Evolutionary conservation across 2,888 invertebrate genomes (phyloP).

Genomic region (Scaptomyza reducta): DNA sequence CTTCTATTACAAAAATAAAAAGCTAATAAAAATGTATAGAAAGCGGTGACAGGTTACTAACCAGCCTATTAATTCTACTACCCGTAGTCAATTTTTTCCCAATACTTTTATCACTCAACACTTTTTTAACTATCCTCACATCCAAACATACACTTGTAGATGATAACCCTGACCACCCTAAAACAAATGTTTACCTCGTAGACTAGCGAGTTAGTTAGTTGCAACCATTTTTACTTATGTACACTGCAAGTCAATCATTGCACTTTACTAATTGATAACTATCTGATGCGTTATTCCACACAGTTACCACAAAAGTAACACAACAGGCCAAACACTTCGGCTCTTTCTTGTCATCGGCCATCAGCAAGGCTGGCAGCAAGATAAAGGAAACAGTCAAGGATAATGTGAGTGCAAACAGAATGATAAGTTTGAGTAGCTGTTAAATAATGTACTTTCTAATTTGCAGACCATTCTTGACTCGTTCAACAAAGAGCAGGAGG

Average conservation of each 20-base stretch:
- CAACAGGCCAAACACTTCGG: conserved; percentile 96
- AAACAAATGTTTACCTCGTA: conserved; percentile 55
- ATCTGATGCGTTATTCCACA: conserved; percentile 75
- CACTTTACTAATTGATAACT: conserved; percentile 25
- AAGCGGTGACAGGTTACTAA: conserved; percentile 82
- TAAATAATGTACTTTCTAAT: background rate
- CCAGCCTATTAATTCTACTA: conserved; percentile 24
- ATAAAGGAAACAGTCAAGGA: conserved; percentile 98
- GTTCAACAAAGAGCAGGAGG: conserved; percentile 98
- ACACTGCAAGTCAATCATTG: background rate
- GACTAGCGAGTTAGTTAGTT: conserved; percentile 52
- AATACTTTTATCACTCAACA: conserved; percentile 1
- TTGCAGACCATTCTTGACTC: conserved; percentile 96
- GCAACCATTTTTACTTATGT: conserved; percentile 26
- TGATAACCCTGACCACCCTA: conserved; percentile 6
- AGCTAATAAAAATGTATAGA: conserved; percentile 30
- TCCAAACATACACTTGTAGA: conserved; percentile 15
- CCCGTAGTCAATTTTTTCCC: conserved; percentile 37
- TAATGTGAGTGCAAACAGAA: conserved; percentile 89
- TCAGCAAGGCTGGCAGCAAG: conserved; percentile 98
- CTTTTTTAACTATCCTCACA: conserved; percentile 11
- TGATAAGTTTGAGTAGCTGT: background rate
- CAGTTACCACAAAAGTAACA: conserved; percentile 94
- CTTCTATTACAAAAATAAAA: conserved; percentile 44
- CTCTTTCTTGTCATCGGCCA: conserved; percentile 96